These are phyloP conservation scores for Psix sp. DNA, from an alignment of 1,140 invertebrate species.

Conservation along the genomic window DNA sequence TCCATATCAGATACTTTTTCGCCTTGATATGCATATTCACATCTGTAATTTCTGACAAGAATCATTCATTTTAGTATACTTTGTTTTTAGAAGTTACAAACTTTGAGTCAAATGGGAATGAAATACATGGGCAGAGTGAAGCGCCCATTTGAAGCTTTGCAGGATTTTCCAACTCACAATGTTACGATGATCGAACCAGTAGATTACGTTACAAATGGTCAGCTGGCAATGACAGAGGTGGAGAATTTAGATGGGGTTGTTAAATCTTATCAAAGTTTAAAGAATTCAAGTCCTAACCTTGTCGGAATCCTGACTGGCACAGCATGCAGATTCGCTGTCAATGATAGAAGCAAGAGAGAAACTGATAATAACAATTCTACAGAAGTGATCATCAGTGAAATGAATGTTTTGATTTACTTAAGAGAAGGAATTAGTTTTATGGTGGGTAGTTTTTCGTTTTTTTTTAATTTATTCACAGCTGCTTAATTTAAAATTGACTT, in stretches of 20 bases:
- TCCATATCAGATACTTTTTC: too few relatives aligned
- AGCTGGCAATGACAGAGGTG: constrained; percentile 51
- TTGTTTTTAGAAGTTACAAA: constrained; percentile 53
- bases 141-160: constrained; percentile 59
- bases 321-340: constrained; percentile 62
- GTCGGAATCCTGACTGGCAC: constrained; percentile 68
- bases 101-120: constrained; percentile 51
- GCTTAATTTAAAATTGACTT: constrained; percentile 2
- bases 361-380: constrained; percentile 18
- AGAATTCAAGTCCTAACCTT: constrained; percentile 60
- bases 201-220: constrained; percentile 59
- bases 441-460: constrained; percentile 51
- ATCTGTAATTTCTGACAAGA: too few relatives aligned
- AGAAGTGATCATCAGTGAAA: constrained; percentile 22
- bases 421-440: constrained; percentile 51
- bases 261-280: constrained; percentile 63
- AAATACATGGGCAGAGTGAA: constrained; percentile 66
- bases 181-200: constrained; percentile 54
- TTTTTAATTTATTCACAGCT: constrained; percentile 1
- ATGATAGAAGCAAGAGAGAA: constrained; percentile 64
- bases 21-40: too few relatives aligned
- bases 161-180: constrained; percentile 63
- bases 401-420: constrained; percentile 63
- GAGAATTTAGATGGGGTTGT: constrained; percentile 63
- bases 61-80: constrained; percentile 3